Percentiles rank a stretch among this genome's conserved stretches.
phyloP scores from a whole-genome alignment of 2,888 invertebrate genomes.

The Eurytoma adleriae region DNA sequence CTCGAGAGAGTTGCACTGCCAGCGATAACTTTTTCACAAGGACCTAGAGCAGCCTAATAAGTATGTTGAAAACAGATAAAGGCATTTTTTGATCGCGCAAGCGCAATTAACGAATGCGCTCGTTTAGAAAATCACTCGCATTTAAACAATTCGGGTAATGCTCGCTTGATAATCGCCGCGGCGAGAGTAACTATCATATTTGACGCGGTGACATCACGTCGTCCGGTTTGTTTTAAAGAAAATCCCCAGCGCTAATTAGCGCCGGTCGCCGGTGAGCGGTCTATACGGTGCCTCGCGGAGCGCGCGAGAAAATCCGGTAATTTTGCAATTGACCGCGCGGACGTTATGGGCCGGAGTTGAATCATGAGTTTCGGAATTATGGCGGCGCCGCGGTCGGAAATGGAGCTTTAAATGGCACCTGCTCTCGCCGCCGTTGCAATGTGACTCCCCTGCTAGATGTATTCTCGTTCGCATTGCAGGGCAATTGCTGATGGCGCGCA shows the following conservation, averaged over 20 bases:
- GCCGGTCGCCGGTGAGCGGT: not conserved
- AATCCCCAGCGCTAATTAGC: constrained; percentile 21
- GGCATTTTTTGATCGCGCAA: too few relatives aligned
- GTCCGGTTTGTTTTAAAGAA: constrained; percentile 11
- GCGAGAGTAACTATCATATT: not conserved
- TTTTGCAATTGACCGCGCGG: constrained; percentile 42
- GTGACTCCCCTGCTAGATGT: constrained; percentile 15
- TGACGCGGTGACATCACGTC: constrained; percentile 1
- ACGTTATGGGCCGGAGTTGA: not conserved
- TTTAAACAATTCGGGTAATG: constrained; percentile 17
- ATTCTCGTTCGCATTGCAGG: constrained; percentile 70
- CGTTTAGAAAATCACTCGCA: not conserved
- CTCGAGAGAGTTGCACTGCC: too few relatives aligned
- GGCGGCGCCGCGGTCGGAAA: constrained; percentile 21
- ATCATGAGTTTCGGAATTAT: not conserved
- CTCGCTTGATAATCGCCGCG: not conserved
- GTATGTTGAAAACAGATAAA: too few relatives aligned
- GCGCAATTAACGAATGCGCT: too few relatives aligned
- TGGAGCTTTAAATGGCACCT: constrained; percentile 26
- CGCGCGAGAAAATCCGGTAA: constrained; percentile 52
- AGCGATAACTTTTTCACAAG: too few relatives aligned
- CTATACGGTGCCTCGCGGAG: not conserved
- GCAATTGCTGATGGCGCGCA: constrained; percentile 73
- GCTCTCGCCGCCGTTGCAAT: not conserved
- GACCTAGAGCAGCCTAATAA: too few relatives aligned